A percentile compares a stretch with the other conserved stretches of the same genome.
phyloP scores from a whole-genome alignment of 2,113 vertebrate species.

The Meleagris gallopavo region DNA sequence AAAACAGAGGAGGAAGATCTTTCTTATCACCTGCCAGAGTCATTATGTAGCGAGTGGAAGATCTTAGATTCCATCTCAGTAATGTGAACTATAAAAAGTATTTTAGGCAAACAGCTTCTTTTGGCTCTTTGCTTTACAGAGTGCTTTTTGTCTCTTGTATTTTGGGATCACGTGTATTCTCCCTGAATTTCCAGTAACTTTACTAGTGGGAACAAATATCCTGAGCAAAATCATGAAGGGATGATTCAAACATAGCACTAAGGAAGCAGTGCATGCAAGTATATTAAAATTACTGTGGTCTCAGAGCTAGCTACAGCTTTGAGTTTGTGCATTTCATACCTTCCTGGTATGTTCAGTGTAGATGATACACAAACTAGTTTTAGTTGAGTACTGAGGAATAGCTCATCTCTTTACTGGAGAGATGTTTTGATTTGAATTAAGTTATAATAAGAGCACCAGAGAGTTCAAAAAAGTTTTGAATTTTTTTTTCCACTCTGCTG shows the following conservation, averaged over 20 bases:
- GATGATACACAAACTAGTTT: not conserved
- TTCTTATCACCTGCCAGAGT: not conserved
- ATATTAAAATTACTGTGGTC: not conserved
- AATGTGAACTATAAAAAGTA: not conserved
- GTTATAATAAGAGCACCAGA: not conserved
- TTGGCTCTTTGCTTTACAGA: not conserved
- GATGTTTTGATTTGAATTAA: not conserved
- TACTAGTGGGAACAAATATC: not conserved
- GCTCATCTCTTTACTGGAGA: not conserved
- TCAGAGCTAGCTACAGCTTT: not conserved
- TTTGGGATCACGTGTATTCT: not conserved
- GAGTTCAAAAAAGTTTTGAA: not conserved
- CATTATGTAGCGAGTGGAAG: not conserved
- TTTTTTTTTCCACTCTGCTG: not conserved
- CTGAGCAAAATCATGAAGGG: not conserved
- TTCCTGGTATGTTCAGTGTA: not conserved
- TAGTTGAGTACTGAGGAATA: not conserved
- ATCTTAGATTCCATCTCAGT: not conserved
- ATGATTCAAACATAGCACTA: not conserved
- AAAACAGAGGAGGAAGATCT: not conserved
- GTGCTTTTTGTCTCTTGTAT: not conserved
- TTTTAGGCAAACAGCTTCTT: not conserved
- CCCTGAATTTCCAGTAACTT: not conserved
- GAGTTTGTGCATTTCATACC: not conserved
- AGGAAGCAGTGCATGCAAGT: not conserved